Evolutionary conservation across 2,888 invertebrate genomes (phyloP).

Genomic region (Polia nebulosa): DNA sequence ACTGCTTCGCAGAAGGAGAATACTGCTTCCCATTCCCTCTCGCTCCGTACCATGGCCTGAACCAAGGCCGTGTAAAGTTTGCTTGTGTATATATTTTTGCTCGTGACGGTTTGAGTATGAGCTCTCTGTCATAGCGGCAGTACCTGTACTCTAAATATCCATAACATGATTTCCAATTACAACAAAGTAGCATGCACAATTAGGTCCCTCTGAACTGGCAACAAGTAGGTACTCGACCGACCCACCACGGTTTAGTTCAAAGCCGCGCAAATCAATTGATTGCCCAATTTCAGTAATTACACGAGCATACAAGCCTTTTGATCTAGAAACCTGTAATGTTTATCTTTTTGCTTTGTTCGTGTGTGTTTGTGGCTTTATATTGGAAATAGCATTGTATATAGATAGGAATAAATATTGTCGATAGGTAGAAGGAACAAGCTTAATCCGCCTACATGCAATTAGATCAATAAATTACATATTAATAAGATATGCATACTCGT

Average conservation of each 20-base stretch:
- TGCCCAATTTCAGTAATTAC: constrained; percentile 56
- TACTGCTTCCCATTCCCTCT: too few relatives aligned
- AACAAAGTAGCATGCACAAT: constrained; percentile 14
- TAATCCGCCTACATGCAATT: neutral
- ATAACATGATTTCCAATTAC: neutral
- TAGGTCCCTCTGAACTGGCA: constrained; percentile 10
- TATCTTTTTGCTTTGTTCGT: constrained; percentile 29
- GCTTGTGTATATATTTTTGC: too few relatives aligned
- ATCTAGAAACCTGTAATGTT: constrained; percentile 40
- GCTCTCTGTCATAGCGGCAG: too few relatives aligned
- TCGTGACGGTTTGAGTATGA: too few relatives aligned
- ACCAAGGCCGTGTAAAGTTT: too few relatives aligned
- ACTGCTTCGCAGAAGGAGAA: too few relatives aligned
- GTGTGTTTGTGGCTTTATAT: neutral
- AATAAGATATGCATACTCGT: too few relatives aligned
- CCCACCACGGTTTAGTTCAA: constrained; percentile 29
- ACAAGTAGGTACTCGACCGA: constrained; percentile 23
- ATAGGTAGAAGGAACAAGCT: neutral
- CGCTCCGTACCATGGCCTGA: too few relatives aligned
- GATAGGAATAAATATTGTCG: too few relatives aligned
- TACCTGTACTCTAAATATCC: neutral
- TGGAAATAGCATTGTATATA: constrained; percentile 2
- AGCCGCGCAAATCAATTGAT: constrained; percentile 52
- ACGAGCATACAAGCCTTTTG: constrained; percentile 41
- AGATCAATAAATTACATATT: too few relatives aligned